Conservation (phyloP, 2,113 vertebrate genomes). For the Nothoprocta perdicaria region DNA sequence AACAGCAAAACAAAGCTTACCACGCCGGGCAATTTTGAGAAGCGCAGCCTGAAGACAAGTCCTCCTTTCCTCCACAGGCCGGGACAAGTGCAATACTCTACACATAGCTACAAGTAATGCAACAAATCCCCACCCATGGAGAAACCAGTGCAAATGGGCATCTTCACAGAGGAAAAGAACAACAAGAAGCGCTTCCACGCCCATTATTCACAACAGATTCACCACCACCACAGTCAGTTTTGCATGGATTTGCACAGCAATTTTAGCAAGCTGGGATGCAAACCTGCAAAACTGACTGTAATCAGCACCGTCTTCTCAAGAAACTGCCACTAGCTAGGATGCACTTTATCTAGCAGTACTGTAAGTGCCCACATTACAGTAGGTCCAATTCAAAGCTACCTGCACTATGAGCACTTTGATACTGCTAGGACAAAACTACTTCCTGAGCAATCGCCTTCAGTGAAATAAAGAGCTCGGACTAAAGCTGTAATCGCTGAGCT, state of each 20-base stretch:
- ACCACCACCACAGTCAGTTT: constrained; percentile 95
- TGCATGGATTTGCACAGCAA: constrained; percentile 99
- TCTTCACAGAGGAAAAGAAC: background rate
- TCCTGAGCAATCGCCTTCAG: background rate
- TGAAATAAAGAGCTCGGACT: background rate
- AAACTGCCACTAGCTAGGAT: constrained; percentile 17
- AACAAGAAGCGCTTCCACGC: background rate
- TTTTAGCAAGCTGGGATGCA: constrained; percentile 94
- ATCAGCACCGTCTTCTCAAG: constrained; percentile 65
- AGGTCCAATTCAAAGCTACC: constrained; percentile 88
- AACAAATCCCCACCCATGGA: constrained; percentile 85
- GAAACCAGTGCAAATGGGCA: constrained; percentile 66
- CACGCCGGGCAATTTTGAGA: background rate
- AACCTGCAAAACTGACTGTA: constrained; percentile 94
- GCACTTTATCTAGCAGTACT: constrained; percentile 84
- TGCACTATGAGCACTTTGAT: constrained; percentile 99
- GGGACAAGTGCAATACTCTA: constrained; percentile 90
- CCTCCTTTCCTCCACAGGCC: constrained; percentile 86
- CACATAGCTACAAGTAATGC: constrained; percentile 81
- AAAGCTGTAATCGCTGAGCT: background rate
- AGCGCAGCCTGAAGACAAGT: constrained; percentile 46
- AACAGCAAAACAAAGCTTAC: constrained; percentile 87
- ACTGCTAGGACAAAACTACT: constrained; percentile 81
- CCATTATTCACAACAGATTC: constrained; percentile 36
- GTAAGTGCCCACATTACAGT: constrained; percentile 98